phyloP scores from a whole-genome alignment of 92 coral and sea anemone genomes.

The Phenganax marumi region DNA sequence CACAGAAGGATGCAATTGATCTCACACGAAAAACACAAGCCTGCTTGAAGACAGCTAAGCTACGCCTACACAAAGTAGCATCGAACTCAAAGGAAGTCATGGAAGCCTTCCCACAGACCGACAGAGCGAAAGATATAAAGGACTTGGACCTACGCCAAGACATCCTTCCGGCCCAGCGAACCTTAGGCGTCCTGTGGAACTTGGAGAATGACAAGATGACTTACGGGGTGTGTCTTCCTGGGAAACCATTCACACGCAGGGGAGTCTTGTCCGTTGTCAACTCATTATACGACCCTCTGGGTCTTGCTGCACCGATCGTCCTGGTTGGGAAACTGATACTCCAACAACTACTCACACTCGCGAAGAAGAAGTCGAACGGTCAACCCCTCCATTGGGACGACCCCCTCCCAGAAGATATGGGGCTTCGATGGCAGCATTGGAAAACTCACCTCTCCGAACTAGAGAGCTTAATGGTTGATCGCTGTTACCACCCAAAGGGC shows the following conservation, averaged over 20 bases:
- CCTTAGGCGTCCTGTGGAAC: slow-evolving; percentile 49
- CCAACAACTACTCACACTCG: slow-evolving; percentile 44
- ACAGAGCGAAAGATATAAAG: slow-evolving; percentile 40
- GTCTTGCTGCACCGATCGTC: slow-evolving; percentile 56
- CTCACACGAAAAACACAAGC: slow-evolving; percentile 43
- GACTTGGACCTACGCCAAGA: slow-evolving; percentile 46
- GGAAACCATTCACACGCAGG: slow-evolving; percentile 48
- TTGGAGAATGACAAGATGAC: slow-evolving; percentile 41
- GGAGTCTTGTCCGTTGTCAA: slow-evolving; percentile 49
- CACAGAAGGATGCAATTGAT: slow-evolving; percentile 32
- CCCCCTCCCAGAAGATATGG: slow-evolving; percentile 45
- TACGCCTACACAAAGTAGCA: slow-evolving; percentile 44
- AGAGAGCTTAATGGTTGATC: slow-evolving; percentile 25
- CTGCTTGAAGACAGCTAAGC: slow-evolving; percentile 25
- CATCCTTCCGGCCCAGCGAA: slow-evolving; percentile 42
- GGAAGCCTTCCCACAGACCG: slow-evolving; percentile 51
- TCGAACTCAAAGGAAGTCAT: slow-evolving; percentile 43
- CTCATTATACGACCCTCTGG: slow-evolving; percentile 52
- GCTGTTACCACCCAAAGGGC: slow-evolving; percentile 49
- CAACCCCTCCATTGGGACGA: slow-evolving; percentile 48
- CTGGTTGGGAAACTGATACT: slow-evolving; percentile 47
- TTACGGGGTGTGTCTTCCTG: slow-evolving; percentile 41
- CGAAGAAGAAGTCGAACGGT: slow-evolving; percentile 20
- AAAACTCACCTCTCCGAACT: slow-evolving; percentile 37
- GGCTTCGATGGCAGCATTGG: slow-evolving; percentile 49